A percentile compares a stretch with the other conserved stretches of the same genome.
Conservation (phyloP, 2,113 vertebrate species). For the Eurypyga helias region DNA sequence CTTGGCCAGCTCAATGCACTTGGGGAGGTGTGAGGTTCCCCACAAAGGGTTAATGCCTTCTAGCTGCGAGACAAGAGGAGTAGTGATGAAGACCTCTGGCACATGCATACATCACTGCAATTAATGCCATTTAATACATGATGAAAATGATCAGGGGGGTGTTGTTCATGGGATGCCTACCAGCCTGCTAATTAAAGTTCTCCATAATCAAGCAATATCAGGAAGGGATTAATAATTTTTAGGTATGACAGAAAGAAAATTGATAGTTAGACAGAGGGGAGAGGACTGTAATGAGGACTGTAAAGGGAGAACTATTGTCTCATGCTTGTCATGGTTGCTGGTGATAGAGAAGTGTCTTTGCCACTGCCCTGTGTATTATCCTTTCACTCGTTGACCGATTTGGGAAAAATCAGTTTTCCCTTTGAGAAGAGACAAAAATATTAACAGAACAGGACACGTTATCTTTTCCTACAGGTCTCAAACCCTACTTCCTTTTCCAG, state of each 20-base stretch:
- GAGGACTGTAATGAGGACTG: background rate
- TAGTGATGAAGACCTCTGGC: background rate
- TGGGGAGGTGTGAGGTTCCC: background rate
- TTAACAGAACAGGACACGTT: background rate
- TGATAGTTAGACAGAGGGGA: background rate
- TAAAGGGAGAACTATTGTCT: background rate
- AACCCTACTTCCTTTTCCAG: background rate
- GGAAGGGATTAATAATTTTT: background rate
- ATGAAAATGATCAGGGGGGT: background rate
- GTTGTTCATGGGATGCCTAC: background rate
- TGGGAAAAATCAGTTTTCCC: background rate
- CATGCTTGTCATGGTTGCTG: background rate
- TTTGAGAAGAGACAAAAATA: background rate
- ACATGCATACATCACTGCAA: background rate
- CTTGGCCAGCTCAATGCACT: background rate
- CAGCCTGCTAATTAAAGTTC: background rate
- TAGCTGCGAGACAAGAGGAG: background rate
- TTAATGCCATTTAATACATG: background rate
- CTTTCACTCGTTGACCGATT: background rate
- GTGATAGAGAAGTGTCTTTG: background rate
- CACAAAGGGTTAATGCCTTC: background rate
- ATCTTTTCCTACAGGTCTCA: background rate
- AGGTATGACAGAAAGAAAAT: background rate
- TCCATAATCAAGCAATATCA: background rate
- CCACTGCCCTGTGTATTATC: background rate